Evolutionary conservation across 92 coral and sea anemone species (phyloP).

Genomic region (Phymanthus crucifer): DNA sequence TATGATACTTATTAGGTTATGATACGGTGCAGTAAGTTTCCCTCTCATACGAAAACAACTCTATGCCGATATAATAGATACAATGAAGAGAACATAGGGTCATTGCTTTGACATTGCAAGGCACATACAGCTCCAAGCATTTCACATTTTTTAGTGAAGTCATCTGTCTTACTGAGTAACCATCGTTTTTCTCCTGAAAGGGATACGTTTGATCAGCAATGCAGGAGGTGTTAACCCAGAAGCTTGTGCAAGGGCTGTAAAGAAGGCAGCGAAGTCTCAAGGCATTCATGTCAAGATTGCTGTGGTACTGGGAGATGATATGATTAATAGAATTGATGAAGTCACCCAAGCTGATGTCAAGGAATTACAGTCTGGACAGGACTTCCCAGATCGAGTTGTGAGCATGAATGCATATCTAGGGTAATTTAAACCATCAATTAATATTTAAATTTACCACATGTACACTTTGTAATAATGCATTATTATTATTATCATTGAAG

Average conservation of each 20-base stretch:
- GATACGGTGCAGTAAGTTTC: too few relatives aligned
- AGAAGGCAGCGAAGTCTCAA: slow-evolving; percentile 69
- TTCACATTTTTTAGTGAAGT: too few relatives aligned
- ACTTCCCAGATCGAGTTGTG: slow-evolving; percentile 70
- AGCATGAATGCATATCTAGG: slow-evolving; percentile 98
- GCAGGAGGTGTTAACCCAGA: slow-evolving; percentile 98
- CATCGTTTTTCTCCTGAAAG: slow-evolving; percentile 28
- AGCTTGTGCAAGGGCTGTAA: slow-evolving; percentile 87
- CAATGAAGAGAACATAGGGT: too few relatives aligned
- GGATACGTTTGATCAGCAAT: slow-evolving; percentile 94
- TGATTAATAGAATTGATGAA: slow-evolving; percentile 63
- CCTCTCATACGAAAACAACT: too few relatives aligned
- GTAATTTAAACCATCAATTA: slow-evolving; percentile 39
- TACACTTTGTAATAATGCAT: not conserved
- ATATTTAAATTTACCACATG: not conserved
- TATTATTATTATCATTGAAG: too few relatives aligned
- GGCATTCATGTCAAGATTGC: slow-evolving; percentile 78
- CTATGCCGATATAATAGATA: too few relatives aligned
- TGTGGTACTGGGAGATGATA: slow-evolving; percentile 89
- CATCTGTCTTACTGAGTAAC: not conserved
- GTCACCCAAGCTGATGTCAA: slow-evolving; percentile 57
- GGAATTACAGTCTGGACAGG: slow-evolving; percentile 73
- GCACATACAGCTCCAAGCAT: too few relatives aligned
- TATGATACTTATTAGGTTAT: too few relatives aligned
- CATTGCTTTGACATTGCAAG: too few relatives aligned